Evolutionary conservation across 2,797 vertebrate genomes (phyloP), one percentile per base, ranked within the genome.

Genomic region (Perdix hodgsoniae): DNA sequence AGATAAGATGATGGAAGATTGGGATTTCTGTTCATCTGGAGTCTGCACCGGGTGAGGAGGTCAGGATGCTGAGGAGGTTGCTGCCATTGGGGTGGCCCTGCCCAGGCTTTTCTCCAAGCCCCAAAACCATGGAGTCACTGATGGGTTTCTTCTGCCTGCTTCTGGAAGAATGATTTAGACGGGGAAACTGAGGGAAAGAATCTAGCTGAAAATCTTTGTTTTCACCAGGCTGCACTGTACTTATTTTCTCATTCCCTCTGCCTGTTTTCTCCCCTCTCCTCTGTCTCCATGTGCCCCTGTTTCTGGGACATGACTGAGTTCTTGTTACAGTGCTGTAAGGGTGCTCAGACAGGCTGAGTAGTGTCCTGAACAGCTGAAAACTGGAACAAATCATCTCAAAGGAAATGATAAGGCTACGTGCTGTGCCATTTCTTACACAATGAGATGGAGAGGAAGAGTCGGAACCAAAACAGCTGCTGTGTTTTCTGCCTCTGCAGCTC

Each of bases 361-460:
- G 64, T 44, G 80, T 67, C 61, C 85, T 29, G 63, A 72, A n/a
- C 50, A 50, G 59, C 72, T 12, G 31, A 71, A 4, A 26, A 57
- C 40, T 86, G 93, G 61, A 64, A 77, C 74, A 84, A 88, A 77
- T 76, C 6, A 39, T n/a, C 86, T 88, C 86, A 54, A 81, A 95
- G 88, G 90, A 94, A 86, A 94, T 73, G 74, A 60, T 77, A 24
- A 65, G 83, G 88, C 74, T 0, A 2, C 75, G 75, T 1, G 40
- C 65, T 86, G 74, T 86, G 88, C 83, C 78, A 81, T 94, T 94
- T 64, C 86, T 91, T 86, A 79, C 81, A 83, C 81, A 80, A 45
- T n/a, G 86, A 95, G 86, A 82, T 35, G 57, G 80, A 81, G 81
- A 88, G 74, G 83, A 95, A 93, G 90, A 95, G 44, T 82, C 81